These are phyloP conservation scores for Desmophyllum pertusum DNA, from an alignment of 92 coral and sea anemone species.

Conservation along the genomic window DNA sequence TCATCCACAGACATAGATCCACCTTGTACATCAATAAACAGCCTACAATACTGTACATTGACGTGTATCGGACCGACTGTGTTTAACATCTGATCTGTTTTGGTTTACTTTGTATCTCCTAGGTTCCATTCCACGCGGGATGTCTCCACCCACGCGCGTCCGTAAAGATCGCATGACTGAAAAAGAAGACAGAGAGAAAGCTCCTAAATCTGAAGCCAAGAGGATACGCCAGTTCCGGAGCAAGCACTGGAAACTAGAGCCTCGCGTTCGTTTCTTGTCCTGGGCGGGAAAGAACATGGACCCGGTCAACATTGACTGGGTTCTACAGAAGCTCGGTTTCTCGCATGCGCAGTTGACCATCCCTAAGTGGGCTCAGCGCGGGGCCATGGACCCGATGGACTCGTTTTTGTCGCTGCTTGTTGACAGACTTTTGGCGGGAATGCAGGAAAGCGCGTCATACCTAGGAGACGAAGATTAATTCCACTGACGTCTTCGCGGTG, in stretches of 20 bases:
- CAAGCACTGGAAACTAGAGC: constrained; percentile 97
- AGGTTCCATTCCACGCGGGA: constrained; percentile 89
- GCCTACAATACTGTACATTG: neutral
- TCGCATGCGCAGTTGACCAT: constrained; percentile 96
- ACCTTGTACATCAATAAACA: no score
- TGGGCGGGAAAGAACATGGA: constrained; percentile 99
- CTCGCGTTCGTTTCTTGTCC: constrained; percentile 93
- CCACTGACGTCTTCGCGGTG: neutral
- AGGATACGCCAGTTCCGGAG: constrained; percentile 97
- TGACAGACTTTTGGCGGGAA: constrained; percentile 87
- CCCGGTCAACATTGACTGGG: constrained; percentile 99
- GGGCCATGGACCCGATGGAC: constrained; percentile 99
- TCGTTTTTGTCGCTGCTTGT: constrained; percentile 85
- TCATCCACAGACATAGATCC: no score
- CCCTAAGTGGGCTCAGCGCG: constrained; percentile 99
- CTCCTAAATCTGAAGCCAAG: constrained; percentile 81
- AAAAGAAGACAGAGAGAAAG: constrained; percentile 85
- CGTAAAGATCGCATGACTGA: constrained; percentile 59
- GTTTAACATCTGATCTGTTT: neutral
- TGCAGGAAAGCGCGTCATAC: constrained; percentile 83
- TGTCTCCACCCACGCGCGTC: constrained; percentile 65
- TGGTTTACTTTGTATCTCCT: neutral
- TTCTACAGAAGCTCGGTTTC: constrained; percentile 94
- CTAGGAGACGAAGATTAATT: constrained; percentile 52
- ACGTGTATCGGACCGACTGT: neutral